Evolutionary conservation across 1,140 invertebrate genomes (phyloP), one percentile per base, ranked within the genome.

Genomic region (Neotoxoptera formosana): DNA sequence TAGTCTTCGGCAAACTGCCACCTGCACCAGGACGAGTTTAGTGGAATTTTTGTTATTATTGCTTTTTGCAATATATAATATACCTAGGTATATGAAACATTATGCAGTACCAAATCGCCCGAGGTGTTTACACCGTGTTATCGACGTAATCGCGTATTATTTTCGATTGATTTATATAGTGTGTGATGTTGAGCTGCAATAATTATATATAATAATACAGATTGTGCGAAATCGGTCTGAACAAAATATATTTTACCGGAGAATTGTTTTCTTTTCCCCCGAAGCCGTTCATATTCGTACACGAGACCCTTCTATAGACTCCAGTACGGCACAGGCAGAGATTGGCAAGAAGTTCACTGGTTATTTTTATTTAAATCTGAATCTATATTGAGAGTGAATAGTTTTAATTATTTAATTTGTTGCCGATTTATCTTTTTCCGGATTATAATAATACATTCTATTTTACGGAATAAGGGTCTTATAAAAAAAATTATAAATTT

Each of bases 51-150:
- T 41, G 7, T 41, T 84, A 76, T 45, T 84, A 87, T 87, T 87
- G 30, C 84, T 30, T 87, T 87, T 87, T n/a, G 84, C 84, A 25
- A n/a, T n/a, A n/a, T n/a, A n/a, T n/a, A 87, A 30, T n/a, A 76
- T 7, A n/a, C 41, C 41, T 84, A 87, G 2, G 7, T 53, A 53
- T 0, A 3, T 20, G 2, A 21, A 45, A 47, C 14, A 20, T 84
- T 45, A 2, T 25, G 7, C 14, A 30, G 84, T 45, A 30, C 3
- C 41, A 17, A 87, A 47, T 47, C 14, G 45, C 84, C 48, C 30
- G 84, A 87, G 84, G 84, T 87, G 84, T 45, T 87, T 20, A 45
- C 25, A 45, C 11, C 41, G 9, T 30, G 25, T 3, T 25, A 23
- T 1, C 84, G 45, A 47, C 25, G 3, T 20, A 45, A 45, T 14